Conservation (phyloP, 2,113 vertebrate species). For the Scatophagus argus region DNA sequence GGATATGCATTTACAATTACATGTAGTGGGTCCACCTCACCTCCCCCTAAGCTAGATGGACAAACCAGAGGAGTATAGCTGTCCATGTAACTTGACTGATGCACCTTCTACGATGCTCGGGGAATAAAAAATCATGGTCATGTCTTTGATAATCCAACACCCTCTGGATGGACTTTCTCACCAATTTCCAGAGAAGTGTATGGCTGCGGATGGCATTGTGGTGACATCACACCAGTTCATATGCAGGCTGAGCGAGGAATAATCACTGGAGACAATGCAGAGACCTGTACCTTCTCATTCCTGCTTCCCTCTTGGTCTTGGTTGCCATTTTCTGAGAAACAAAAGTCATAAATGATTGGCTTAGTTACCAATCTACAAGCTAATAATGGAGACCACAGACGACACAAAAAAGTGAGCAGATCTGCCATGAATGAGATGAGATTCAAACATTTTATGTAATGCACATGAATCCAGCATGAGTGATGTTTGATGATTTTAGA, state of each 20-base stretch:
- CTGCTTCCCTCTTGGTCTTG: neutral
- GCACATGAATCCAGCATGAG: neutral
- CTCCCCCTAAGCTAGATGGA: neutral
- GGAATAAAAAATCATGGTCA: neutral
- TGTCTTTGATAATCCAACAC: constrained; percentile 7
- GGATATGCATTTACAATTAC: neutral
- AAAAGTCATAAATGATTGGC: neutral
- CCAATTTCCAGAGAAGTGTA: neutral
- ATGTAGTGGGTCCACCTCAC: neutral
- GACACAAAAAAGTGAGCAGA: neutral
- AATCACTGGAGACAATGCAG: neutral
- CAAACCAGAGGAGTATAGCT: neutral
- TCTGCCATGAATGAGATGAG: neutral
- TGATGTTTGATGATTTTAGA: neutral
- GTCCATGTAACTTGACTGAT: neutral
- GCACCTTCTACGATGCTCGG: neutral
- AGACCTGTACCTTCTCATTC: neutral
- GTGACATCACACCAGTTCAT: neutral
- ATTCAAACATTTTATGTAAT: neutral
- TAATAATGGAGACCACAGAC: neutral
- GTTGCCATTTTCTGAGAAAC: constrained; percentile 18
- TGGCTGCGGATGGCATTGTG: neutral
- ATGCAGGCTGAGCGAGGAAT: neutral
- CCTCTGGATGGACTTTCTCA: neutral
- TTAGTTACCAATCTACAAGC: constrained; percentile 16